phyloP scores from a whole-genome alignment of 2,797 vertebrate genomes.

The Anolis apletophallus region DNA sequence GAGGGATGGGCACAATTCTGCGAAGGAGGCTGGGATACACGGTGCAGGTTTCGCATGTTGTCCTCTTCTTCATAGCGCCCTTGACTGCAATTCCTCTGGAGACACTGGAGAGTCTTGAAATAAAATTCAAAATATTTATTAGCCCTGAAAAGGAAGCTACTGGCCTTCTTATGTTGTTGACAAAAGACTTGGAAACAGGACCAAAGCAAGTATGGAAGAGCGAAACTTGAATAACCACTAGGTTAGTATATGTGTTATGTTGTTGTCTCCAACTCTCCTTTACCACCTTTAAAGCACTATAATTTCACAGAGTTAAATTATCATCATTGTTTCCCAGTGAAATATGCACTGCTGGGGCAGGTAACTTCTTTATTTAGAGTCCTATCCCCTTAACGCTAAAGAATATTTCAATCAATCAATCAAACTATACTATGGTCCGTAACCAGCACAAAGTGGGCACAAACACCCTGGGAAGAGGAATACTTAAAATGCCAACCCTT shows the following conservation, averaged over 20 bases:
- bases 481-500: too few species aligned
- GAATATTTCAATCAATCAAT: too few species aligned
- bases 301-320: background rate
- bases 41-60: background rate
- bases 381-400: too few species aligned
- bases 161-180: fast-evolving
- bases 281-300: background rate
- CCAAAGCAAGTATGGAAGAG: too few species aligned
- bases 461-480: too few species aligned
- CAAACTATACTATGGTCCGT: too few species aligned
- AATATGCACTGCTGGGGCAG: background rate
- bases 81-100: fast-evolving
- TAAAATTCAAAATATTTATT: background rate
- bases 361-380: too few species aligned
- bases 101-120: background rate
- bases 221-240: too few species aligned
- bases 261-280: background rate
- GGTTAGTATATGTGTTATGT: too few species aligned
- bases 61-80: fast-evolving
- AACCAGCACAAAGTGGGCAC: too few species aligned
- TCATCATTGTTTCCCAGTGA: background rate
- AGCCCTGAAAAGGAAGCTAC: background rate
- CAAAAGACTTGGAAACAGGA: too few species aligned
- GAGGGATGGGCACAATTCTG: fast-evolving
- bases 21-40: fast-evolving